phyloP scores from a whole-genome alignment of 2,797 vertebrate genomes.

The Molothrus aeneus region DNA sequence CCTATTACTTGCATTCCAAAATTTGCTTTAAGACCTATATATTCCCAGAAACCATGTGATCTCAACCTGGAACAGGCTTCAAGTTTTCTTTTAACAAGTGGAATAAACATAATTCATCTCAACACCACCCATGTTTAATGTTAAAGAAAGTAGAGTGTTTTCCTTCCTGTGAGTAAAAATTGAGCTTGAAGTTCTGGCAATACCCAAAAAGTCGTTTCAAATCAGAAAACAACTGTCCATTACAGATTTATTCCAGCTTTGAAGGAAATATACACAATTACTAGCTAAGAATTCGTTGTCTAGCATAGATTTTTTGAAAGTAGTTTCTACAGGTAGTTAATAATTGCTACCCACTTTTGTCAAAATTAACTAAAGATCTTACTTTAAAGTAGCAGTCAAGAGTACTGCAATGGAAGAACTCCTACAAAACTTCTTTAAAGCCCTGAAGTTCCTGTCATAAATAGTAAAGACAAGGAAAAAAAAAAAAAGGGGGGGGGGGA shows the following conservation, averaged over 20 bases:
- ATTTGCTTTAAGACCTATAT: conserved; percentile 44
- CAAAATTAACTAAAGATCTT: not conserved
- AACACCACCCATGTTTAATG: conserved; percentile 41
- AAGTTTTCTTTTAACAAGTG: conserved; percentile 63
- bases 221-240: not conserved
- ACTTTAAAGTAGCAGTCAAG: not conserved
- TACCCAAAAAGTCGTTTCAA: conserved; percentile 17
- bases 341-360: not conserved
- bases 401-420: not conserved
- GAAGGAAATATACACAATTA: conserved; percentile 2
- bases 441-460: not conserved
- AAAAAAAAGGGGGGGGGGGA: too few species aligned
- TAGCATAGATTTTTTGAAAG: not conserved
- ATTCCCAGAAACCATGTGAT: conserved; percentile 53
- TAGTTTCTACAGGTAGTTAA: not conserved
- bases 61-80: conserved; percentile 34
- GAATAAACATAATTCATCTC: conserved; percentile 69
- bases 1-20: conserved; percentile 52
- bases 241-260: not conserved
- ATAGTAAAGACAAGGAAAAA: not conserved
- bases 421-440: not conserved
- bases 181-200: conserved; percentile 11
- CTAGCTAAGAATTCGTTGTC: not conserved
- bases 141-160: conserved; percentile 49
- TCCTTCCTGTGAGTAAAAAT: not conserved